Conservation (phyloP, 2,888 invertebrate species). For the Drosophila conformis region DNA sequence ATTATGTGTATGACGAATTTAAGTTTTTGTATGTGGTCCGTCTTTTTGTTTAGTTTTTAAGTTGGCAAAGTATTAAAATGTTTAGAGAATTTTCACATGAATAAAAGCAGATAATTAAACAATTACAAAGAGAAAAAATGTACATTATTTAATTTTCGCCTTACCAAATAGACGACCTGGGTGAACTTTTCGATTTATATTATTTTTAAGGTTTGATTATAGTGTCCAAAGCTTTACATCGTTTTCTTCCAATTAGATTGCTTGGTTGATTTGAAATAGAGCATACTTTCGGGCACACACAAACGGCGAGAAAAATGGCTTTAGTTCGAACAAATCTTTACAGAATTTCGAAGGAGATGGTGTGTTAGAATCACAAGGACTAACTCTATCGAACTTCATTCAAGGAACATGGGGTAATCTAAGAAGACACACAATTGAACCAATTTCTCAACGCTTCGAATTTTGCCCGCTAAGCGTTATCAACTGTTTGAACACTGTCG, state of each 20-base stretch:
- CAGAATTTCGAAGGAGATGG: background rate
- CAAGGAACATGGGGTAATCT: no score
- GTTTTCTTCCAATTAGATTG: background rate
- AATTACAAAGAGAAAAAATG: constrained; percentile 9
- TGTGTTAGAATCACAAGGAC: background rate
- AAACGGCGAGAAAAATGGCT: background rate
- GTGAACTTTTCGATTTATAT: background rate
- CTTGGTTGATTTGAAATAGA: background rate
- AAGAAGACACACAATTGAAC: background rate
- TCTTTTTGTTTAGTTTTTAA: constrained; percentile 60
- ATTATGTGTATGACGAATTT: constrained; percentile 54
- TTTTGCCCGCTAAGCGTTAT: background rate
- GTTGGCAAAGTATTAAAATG: constrained; percentile 62
- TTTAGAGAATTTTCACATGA: constrained; percentile 61
- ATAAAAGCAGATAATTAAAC: constrained; percentile 40
- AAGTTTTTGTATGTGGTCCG: constrained; percentile 52
- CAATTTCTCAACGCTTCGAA: background rate
- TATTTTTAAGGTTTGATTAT: background rate
- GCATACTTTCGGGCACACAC: background rate
- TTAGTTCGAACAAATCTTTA: background rate
- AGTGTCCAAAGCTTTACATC: background rate
- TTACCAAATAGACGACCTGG: background rate
- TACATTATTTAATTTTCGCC: background rate
- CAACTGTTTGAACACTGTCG: background rate
- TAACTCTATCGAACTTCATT: background rate